Base-by-base conservation (phyloP, 2,888 invertebrate species). In the Limnephilus auricula region DNA sequence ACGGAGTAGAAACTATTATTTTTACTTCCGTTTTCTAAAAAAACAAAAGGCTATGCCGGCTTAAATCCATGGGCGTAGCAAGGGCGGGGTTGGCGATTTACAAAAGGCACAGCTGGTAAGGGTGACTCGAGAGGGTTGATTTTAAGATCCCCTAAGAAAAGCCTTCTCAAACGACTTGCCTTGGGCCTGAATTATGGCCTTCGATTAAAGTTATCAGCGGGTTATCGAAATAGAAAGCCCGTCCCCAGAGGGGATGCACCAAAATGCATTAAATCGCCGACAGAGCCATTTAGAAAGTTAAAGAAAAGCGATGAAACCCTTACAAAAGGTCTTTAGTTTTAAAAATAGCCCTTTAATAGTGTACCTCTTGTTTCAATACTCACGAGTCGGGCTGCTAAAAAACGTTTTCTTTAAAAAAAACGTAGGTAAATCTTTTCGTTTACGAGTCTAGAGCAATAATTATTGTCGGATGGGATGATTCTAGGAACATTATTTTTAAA, bases 181-280 rank as follows among this genome's bases (percentile, higher is more conserved):
- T 86, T 32, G 91, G 91, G 90, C 93, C 93, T 94, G 94, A 94
- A 94, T 94, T 94, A 95, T 94, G 94, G 94, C 94, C 94, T 94
- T 94, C 95, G 95, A 96, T 96, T 95, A 95, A 95, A 95, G 95
- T 95, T 96, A 95, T 95, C 96, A 95, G 94, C 94, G 93, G 94
- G 85, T 93, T 86, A 86, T 86, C 50, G 94, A 94, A 32, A 50
- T 32, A 85, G 85, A 95, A 95, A 86, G 65, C 31, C 31, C 50
- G 32, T 50, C 34, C 32, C 40, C 32, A 65, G 86, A 34, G 65
- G 13, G 86, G 84, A 25, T 82, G 82, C 82, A 82, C 37, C 82
- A 15, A 82, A 65, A 65, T 65, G 65, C 65, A 65, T 65, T 65
- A 65, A 65, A 65, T 65, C 65, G 65, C 65, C 65, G 65, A 65